Evolutionary conservation across 2,113 vertebrate species (phyloP).

Genomic region (Eurystomus gularis): DNA sequence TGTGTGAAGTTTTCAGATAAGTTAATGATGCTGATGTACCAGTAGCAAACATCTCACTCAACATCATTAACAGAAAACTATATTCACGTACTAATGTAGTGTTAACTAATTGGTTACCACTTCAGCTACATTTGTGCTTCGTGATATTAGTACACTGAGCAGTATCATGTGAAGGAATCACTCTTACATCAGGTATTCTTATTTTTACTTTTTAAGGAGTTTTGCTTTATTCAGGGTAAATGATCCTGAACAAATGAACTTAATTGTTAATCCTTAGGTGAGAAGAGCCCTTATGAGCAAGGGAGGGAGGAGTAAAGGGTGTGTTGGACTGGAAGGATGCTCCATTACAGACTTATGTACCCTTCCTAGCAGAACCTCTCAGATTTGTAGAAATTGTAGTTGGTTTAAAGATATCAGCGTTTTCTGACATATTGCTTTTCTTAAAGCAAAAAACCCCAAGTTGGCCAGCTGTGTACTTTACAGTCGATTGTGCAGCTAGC

Average conservation of each 20-base stretch:
- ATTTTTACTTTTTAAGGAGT: background rate
- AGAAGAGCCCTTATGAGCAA: background rate
- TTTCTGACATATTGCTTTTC: background rate
- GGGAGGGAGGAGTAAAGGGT: background rate
- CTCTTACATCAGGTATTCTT: background rate
- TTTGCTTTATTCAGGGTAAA: background rate
- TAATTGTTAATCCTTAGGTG: background rate
- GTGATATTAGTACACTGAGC: background rate
- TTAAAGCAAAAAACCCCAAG: rapidly evolving
- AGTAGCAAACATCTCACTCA: background rate
- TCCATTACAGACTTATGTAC: background rate
- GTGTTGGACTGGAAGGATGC: background rate
- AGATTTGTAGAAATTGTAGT: background rate
- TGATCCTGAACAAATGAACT: background rate
- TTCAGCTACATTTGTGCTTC: background rate
- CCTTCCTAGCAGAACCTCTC: background rate
- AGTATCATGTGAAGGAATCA: background rate
- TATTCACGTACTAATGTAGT: background rate
- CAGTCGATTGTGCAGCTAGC: background rate
- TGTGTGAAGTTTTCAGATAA: slow-evolving; percentile 18
- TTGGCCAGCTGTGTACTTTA: background rate
- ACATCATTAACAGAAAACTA: background rate
- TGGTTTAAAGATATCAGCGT: background rate
- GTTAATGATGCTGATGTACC: background rate
- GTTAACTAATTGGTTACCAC: background rate